Evolutionary conservation across 2,113 vertebrate genomes (phyloP).

Genomic region (Chroicocephalus ridibundus): DNA sequence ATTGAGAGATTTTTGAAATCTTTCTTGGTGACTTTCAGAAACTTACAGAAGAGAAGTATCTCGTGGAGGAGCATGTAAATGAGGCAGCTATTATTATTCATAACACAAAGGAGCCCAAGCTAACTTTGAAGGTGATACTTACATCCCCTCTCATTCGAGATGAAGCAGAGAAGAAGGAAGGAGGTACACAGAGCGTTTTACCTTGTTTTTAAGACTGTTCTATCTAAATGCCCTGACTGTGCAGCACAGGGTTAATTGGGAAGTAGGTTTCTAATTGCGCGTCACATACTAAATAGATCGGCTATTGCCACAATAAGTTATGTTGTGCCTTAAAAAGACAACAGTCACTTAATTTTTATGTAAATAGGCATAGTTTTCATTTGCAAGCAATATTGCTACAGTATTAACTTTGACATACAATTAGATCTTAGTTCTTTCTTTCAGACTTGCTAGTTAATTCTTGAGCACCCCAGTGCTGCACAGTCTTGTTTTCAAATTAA

Average conservation of each 20-base stretch:
- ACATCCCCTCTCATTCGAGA: conserved; percentile 92
- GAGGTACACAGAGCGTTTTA: conserved; percentile 80
- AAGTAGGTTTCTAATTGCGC: conserved; percentile 21
- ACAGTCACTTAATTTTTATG: background rate
- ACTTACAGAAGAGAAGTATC: conserved; percentile 93
- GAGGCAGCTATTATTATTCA: conserved; percentile 92
- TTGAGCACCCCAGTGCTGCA: conserved; percentile 43
- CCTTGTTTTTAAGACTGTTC: conserved; percentile 31
- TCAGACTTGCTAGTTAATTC: conserved; percentile 10
- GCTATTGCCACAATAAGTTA: background rate
- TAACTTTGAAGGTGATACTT: conserved; percentile 94
- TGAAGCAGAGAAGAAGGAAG: conserved; percentile 80
- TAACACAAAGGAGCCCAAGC: conserved; percentile 88
- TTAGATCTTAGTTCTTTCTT: background rate
- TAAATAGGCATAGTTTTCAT: background rate
- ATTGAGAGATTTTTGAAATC: conserved; percentile 59
- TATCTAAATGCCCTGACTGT: conserved; percentile 44
- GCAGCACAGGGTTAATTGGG: conserved; percentile 50
- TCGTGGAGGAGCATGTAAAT: conserved; percentile 85
- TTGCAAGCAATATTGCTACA: background rate
- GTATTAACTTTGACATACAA: background rate
- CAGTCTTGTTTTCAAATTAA: conserved; percentile 24
- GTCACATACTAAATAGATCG: background rate
- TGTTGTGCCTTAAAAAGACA: background rate
- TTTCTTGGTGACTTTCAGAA: conserved; percentile 86